These are phyloP conservation scores for Ornithorhynchus anatinus DNA, from an alignment of 2,113 vertebrate genomes.

Conservation along the genomic window DNA sequence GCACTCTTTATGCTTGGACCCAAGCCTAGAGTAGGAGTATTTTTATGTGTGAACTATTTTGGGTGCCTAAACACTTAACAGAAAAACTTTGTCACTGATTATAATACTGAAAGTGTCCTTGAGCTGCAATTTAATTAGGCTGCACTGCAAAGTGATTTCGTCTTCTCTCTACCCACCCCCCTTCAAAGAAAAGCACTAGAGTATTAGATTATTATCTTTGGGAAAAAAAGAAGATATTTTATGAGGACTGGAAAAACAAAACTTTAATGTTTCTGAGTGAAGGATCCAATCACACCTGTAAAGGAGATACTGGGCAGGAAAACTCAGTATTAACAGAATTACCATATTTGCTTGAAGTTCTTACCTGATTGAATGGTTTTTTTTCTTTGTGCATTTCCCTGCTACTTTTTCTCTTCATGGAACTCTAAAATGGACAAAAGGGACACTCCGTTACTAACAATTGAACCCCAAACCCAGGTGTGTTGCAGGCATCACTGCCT, in stretches of 20 bases:
- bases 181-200: too few relatives aligned
- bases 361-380: slow-evolving; percentile 87
- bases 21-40: rapidly evolving
- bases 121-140: slow-evolving; percentile 12
- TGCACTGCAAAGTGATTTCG: slow-evolving; percentile 40
- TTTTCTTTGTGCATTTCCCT: slow-evolving; percentile 94
- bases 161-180: slow-evolving; percentile 35
- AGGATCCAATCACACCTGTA: neutral
- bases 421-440: slow-evolving; percentile 79
- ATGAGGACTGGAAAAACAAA: neutral
- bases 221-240: rapidly evolving
- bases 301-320: slow-evolving; percentile 1
- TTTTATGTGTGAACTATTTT: neutral
- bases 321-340: neutral
- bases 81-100: neutral
- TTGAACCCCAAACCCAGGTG: neutral
- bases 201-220: neutral
- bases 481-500: neutral
- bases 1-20: neutral
- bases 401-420: slow-evolving; percentile 89
- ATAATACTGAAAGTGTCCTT: slow-evolving; percentile 23
- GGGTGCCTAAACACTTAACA: slow-evolving; percentile 17
- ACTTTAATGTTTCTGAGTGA: slow-evolving; percentile 13
- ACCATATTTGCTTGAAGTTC: neutral
- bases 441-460: slow-evolving; percentile 28